These are phyloP conservation scores for Dryomyza anilis DNA, from an alignment of 2,888 invertebrate species.

Conservation along the genomic window DNA sequence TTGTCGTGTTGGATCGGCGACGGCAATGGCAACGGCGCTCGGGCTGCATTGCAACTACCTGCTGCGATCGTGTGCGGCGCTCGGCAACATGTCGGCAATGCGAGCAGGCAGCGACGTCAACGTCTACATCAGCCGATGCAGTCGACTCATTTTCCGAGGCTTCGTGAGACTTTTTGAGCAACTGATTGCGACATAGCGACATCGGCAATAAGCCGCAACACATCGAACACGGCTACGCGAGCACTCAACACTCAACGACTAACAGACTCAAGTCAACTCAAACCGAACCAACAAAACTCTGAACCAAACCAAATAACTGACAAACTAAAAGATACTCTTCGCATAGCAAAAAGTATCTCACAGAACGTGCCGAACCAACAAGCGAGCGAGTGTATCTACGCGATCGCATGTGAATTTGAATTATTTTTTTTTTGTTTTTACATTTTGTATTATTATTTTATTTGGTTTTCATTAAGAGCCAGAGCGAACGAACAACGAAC, in stretches of 20 bases:
- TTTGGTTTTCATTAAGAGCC: constrained; percentile 6
- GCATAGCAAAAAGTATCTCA: neutral
- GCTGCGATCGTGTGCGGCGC: neutral
- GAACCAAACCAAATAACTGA: neutral
- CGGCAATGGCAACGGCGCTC: too few species aligned
- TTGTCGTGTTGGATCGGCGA: too few species aligned
- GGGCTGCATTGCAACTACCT: neutral
- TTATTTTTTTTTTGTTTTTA: neutral
- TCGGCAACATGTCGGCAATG: neutral
- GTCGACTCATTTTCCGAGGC: constrained; percentile 12
- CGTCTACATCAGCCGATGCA: neutral
- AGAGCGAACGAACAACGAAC: constrained; percentile 34
- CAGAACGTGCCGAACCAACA: constrained; percentile 9
- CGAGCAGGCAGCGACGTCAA: neutral
- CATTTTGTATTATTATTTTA: too few species aligned
- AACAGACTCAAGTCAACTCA: neutral
- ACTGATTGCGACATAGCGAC: constrained; percentile 16
- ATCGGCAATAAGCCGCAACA: neutral
- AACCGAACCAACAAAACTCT: neutral
- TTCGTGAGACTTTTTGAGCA: constrained; percentile 11
- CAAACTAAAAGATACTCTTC: neutral
- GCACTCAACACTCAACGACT: neutral
- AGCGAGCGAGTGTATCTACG: neutral
- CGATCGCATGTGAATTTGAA: neutral
- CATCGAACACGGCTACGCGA: neutral